These are phyloP conservation scores for Thalassarche chlororhynchos DNA, from an alignment of 2,113 vertebrate species.

Conservation along the genomic window DNA sequence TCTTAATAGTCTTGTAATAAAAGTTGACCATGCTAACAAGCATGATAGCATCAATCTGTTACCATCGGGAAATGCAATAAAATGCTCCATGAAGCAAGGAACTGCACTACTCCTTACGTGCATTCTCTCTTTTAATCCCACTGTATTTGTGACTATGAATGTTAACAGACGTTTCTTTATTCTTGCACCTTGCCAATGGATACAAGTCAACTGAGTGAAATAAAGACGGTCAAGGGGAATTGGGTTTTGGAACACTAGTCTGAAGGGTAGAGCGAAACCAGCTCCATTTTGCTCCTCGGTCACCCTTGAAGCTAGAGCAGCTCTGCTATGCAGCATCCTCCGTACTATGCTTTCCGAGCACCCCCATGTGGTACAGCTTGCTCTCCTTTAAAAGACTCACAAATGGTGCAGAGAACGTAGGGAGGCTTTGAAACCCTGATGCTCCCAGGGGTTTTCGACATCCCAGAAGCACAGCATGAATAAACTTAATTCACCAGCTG, in stretches of 20 bases:
- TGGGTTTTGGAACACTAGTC: not conserved
- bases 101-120: not conserved
- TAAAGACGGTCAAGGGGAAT: not conserved
- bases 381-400: not conserved
- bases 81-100: slow-evolving; percentile 15
- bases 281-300: not conserved
- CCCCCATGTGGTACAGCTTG: not conserved
- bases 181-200: not conserved
- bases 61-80: not conserved
- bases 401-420: not conserved
- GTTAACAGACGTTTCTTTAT: not conserved
- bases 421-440: not conserved
- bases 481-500: not conserved
- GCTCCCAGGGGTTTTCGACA: rapidly evolving
- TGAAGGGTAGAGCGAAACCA: not conserved
- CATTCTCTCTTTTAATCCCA: not conserved
- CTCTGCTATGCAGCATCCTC: not conserved
- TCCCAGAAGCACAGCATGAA: not conserved
- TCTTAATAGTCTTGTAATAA: not conserved
- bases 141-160: not conserved
- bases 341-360: not conserved
- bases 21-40: slow-evolving; percentile 31
- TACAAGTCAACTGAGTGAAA: not conserved
- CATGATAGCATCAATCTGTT: not conserved
- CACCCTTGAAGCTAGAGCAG: not conserved